Evolutionary conservation across 2,113 vertebrate genomes (phyloP), one percentile per base, ranked within the genome.

Genomic region (Neofelis nebulosa): DNA sequence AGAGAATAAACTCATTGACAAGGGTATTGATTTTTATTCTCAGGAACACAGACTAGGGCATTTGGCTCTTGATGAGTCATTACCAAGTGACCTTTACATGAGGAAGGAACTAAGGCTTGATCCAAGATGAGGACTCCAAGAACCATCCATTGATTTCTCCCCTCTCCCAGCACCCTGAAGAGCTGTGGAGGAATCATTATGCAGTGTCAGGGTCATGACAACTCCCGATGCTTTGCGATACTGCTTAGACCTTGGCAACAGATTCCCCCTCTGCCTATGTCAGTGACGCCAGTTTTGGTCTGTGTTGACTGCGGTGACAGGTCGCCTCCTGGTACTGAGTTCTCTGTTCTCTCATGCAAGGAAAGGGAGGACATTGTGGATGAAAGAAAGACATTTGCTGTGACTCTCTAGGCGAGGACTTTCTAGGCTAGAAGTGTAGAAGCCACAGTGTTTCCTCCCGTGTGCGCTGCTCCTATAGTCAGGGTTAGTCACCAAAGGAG

Each of bases 21-120:
- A 36, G 57, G 3, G 10, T 79, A 88, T 92, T 85, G 96, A 91
- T 95, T 94, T 93, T 94, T 65, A 68, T 82, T 89, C 36, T 52
- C 71, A 92, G 80, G 66, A 86, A 61, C 66, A 80, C 36, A 15
- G 90, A 80, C 50, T 2, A 3, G 21, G 84, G 31, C 16, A 13
- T 96, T 88, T 79, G 31, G 18, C 65, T 90, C 45, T 63, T 73
- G 84, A 73, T 23, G 61, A 87, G 36, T 81, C 61, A 21, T 88
- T 23, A 81, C 45, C 19, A 27, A 84, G 57, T 94, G 76, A 94
- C 33, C 85, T 96, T 97, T 82, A 55, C 38, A 25, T 4, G 36
- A 95, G 66, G 80, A 90, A 73, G 66, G 21, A 81, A 85, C 31
- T 36, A 80, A 76, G 19, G 21, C 57, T 94, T 61, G 88, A 92